phyloP scores from a whole-genome alignment of 23 tunicate genomes.

The Halocynthia aurantium region DNA sequence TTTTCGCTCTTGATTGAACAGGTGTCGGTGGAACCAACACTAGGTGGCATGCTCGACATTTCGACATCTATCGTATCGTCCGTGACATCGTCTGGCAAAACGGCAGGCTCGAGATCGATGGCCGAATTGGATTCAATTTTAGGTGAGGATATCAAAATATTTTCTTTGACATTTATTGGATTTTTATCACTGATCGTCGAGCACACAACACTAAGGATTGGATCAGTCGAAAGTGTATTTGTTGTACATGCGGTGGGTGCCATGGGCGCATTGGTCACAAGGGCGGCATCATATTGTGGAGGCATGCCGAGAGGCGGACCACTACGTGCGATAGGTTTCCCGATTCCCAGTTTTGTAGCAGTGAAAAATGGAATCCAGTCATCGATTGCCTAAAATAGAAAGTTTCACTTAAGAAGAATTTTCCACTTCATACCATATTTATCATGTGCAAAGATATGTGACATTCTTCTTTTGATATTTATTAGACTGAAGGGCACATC shows the following conservation, averaged over 20 bases:
- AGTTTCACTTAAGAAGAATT: neutral
- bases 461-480: no score
- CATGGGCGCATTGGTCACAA: conserved; percentile 18
- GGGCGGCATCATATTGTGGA: conserved; percentile 25
- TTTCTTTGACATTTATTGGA: neutral
- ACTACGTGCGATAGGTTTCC: conserved; percentile 74
- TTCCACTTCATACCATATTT: no score
- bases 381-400: conserved; percentile 42
- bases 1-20: neutral
- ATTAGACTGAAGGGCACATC: no score
- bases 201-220: conserved; percentile 20
- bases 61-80: neutral
- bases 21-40: no score
- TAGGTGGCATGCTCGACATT: no score
- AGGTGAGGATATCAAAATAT: no score
- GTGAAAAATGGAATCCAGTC: conserved; percentile 80
- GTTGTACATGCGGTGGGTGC: conserved; percentile 7
- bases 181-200: conserved; percentile 17
- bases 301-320: conserved; percentile 65
- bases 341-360: conserved; percentile 17
- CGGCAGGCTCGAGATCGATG: no score
- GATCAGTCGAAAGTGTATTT: conserved; percentile 4
- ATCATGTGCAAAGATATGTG: no score
- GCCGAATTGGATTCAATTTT: no score
- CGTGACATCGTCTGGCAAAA: neutral